These are phyloP conservation scores for Lysandra coridon DNA, from an alignment of 2,888 invertebrate genomes.

Conservation along the genomic window DNA sequence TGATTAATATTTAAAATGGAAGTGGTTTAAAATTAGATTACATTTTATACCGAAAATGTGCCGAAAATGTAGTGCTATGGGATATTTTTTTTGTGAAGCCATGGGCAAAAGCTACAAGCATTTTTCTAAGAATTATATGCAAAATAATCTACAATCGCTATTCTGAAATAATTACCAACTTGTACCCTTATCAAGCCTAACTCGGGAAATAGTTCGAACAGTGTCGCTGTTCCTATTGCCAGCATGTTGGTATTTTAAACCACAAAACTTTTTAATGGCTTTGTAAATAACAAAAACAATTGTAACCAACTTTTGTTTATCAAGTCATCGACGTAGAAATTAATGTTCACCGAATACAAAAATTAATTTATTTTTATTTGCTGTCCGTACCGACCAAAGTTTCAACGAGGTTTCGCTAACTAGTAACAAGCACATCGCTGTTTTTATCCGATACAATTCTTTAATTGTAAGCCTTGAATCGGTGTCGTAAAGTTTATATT, in stretches of 20 bases:
- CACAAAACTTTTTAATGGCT: neutral
- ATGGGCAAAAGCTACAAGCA: too few species aligned
- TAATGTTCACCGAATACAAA: neutral
- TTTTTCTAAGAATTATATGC: too few species aligned
- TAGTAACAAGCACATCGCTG: constrained; percentile 30
- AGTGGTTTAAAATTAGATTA: too few species aligned
- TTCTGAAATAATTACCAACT: too few species aligned
- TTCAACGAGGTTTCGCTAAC: constrained; percentile 20
- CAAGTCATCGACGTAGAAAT: neutral
- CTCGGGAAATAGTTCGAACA: neutral
- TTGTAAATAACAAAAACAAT: constrained; percentile 3
- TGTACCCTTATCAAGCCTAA: neutral
- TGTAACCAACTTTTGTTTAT: neutral
- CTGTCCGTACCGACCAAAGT: constrained; percentile 1
- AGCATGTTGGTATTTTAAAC: neutral
- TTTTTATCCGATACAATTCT: constrained; percentile 26
- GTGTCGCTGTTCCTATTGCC: neutral
- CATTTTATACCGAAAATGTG: too few species aligned
- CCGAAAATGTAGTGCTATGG: too few species aligned
- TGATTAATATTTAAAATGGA: too few species aligned
- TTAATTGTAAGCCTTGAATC: constrained; percentile 14
- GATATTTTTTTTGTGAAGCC: too few species aligned
- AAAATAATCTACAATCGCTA: too few species aligned
- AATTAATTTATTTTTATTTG: constrained; percentile 22
- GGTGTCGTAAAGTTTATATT: neutral